Conservation (phyloP, 64 coral and sea anemone genomes). For the Exaiptasia diaphana region DNA sequence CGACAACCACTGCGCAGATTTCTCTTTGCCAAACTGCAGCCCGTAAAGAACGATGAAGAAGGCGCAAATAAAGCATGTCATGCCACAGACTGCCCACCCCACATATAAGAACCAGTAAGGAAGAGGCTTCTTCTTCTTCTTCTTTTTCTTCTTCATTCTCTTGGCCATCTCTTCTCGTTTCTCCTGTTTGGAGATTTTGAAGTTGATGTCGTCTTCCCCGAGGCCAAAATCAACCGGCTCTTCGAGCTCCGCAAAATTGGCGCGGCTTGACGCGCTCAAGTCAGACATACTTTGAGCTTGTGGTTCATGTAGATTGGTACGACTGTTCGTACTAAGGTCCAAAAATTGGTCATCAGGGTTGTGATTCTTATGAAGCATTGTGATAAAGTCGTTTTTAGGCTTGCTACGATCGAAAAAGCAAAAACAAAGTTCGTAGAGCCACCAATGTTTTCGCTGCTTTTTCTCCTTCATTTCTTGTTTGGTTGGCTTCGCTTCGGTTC, state of each 20-base stretch:
- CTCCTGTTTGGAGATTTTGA: conserved; percentile 88
- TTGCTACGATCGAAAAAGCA: conserved; percentile 83
- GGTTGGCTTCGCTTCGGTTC: conserved; percentile 68
- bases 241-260: conserved; percentile 21
- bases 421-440: conserved; percentile 82
- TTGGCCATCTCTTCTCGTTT: conserved; percentile 77
- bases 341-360: conserved; percentile 67
- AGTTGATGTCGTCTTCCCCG: conserved; percentile 71
- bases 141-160: conserved; percentile 85
- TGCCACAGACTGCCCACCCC: conserved; percentile 73
- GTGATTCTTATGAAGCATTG: conserved; percentile 72
- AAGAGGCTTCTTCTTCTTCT: conserved; percentile 85
- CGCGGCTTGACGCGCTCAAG: conserved; percentile 37
- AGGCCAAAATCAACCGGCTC: conserved; percentile 36
- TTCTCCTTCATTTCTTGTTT: conserved; percentile 70
- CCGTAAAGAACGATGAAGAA: conserved; percentile 88
- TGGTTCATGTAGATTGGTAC: conserved; percentile 32
- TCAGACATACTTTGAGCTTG: neutral
- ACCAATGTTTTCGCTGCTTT: conserved; percentile 68
- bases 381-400: conserved; percentile 80
- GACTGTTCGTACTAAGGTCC: conserved; percentile 53
- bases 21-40: conserved; percentile 89
- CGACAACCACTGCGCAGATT: conserved; percentile 84
- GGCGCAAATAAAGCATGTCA: conserved; percentile 69
- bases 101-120: conserved; percentile 90